Conservation (phyloP, 1,140 invertebrate genomes). For the Bombus consobrinus region DNA sequence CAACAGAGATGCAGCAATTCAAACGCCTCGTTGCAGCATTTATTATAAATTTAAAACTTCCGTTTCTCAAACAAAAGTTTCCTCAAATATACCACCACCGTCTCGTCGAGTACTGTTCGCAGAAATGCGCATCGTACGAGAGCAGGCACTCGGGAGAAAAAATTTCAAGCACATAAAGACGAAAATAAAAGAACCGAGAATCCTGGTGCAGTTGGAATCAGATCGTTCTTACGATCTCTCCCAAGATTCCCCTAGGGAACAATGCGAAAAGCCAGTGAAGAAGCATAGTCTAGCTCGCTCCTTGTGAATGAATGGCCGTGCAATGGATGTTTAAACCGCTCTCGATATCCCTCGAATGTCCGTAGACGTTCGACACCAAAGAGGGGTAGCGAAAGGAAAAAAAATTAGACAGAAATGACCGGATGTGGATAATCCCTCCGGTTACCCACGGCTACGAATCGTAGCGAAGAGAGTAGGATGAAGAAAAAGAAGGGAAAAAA, state of each 20-base stretch:
- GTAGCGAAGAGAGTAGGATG: slow-evolving; percentile 35
- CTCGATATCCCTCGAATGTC: slow-evolving; percentile 73
- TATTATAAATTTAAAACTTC: background rate
- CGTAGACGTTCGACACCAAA: slow-evolving; percentile 6
- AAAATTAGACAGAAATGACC: slow-evolving; percentile 78
- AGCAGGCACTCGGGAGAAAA: background rate
- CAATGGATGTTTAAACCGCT: slow-evolving; percentile 73
- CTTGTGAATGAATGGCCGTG: slow-evolving; percentile 64
- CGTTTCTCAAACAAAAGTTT: background rate
- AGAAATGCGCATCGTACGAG: slow-evolving; percentile 32
- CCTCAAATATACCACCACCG: background rate
- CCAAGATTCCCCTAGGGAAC: slow-evolving; percentile 57
- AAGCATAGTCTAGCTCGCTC: slow-evolving; percentile 19
- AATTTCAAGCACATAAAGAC: background rate
- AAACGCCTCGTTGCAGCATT: too few relatives aligned
- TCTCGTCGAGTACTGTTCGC: background rate
- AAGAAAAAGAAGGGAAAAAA: too few relatives aligned
- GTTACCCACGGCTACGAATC: slow-evolving; percentile 37
- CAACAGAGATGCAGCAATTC: background rate
- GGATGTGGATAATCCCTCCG: slow-evolving; percentile 78
- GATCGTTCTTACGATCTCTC: slow-evolving; percentile 57
- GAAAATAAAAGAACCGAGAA: slow-evolving; percentile 16
- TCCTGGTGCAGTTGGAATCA: slow-evolving; percentile 45
- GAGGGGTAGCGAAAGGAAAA: slow-evolving; percentile 28
- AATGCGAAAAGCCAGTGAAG: slow-evolving; percentile 71